Conservation (phyloP, 2,113 vertebrate species). For the Silurus asotus region DNA sequence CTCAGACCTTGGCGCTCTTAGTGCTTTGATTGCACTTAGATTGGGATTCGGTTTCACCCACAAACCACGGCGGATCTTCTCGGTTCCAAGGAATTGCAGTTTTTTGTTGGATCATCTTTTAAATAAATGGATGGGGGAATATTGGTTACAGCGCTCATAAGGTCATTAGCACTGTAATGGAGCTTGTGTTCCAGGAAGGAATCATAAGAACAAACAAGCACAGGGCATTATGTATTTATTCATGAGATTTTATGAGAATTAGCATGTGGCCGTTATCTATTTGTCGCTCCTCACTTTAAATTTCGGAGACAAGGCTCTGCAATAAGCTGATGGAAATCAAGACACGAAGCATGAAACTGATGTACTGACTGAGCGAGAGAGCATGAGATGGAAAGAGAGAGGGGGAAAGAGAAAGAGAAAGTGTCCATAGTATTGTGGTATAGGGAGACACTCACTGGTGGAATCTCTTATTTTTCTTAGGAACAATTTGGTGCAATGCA, state of each 20-base stretch:
- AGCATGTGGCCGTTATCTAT: constrained; percentile 3
- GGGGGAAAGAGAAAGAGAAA: not conserved
- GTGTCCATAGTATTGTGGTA: constrained; percentile 46
- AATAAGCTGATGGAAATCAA: constrained; percentile 5
- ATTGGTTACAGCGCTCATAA: not conserved
- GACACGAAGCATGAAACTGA: constrained; percentile 1
- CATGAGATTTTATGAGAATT: constrained; percentile 6
- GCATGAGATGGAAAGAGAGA: not conserved
- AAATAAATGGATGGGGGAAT: constrained; percentile 19
- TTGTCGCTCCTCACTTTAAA: not conserved
- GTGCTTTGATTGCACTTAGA: constrained; percentile 17
- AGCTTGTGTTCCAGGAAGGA: not conserved
- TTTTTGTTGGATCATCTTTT: constrained; percentile 12
- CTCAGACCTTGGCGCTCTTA: not conserved
- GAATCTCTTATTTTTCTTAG: constrained; percentile 42
- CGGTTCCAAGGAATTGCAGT: not conserved
- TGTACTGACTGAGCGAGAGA: not conserved
- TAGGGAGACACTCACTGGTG: constrained; percentile 70
- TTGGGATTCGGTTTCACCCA: constrained; percentile 26
- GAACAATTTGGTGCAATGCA: not conserved
- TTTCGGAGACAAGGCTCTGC: not conserved
- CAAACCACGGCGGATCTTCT: not conserved
- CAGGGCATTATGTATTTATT: not conserved
- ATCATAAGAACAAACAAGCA: not conserved
- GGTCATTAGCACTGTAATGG: not conserved